Percentiles rank a stretch among this genome's conserved stretches.
phyloP scores from a whole-genome alignment of 2,797 vertebrate genomes.

The Poeciliopsis gracilis region DNA sequence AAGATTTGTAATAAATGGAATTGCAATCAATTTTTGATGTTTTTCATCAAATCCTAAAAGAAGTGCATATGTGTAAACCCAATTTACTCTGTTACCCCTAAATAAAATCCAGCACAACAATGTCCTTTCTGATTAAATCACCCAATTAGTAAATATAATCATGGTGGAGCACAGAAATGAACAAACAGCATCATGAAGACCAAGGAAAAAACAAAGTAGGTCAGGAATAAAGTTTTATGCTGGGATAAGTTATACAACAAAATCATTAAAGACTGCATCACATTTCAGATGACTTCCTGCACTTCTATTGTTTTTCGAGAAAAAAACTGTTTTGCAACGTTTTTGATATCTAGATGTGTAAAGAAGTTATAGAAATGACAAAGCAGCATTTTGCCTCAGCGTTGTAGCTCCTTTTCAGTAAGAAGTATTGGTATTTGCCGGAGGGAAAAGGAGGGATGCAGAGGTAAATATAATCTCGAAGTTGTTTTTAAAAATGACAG shows the following conservation, averaged over 20 bases:
- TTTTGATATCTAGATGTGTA: not conserved
- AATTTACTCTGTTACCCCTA: not conserved
- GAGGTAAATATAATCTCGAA: conserved; percentile 47
- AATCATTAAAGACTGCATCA: not conserved
- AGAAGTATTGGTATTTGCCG: conserved; percentile 52
- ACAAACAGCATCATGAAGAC: not conserved
- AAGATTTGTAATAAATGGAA: too few relatives aligned
- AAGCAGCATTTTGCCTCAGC: conserved; percentile 21
- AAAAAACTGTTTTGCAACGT: not conserved
- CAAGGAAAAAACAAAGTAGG: not conserved
- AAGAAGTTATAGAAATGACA: conserved; percentile 22
- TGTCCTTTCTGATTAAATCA: not conserved
- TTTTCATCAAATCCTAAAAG: not conserved
- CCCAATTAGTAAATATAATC: not conserved
- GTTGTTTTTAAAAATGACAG: conserved; percentile 74
- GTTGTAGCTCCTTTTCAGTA: conserved; percentile 36
- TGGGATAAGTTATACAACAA: not conserved
- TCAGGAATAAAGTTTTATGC: not conserved
- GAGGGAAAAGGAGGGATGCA: conserved; percentile 37
- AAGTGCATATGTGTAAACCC: not conserved
- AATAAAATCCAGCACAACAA: not conserved
- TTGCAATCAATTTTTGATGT: not conserved
- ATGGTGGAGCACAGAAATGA: not conserved
- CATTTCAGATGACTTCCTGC: not conserved
- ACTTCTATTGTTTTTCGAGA: not conserved